Evolutionary conservation across 2,888 invertebrate genomes (phyloP), one percentile per base, ranked within the genome.

Genomic region (Stenotaenia linearis): DNA sequence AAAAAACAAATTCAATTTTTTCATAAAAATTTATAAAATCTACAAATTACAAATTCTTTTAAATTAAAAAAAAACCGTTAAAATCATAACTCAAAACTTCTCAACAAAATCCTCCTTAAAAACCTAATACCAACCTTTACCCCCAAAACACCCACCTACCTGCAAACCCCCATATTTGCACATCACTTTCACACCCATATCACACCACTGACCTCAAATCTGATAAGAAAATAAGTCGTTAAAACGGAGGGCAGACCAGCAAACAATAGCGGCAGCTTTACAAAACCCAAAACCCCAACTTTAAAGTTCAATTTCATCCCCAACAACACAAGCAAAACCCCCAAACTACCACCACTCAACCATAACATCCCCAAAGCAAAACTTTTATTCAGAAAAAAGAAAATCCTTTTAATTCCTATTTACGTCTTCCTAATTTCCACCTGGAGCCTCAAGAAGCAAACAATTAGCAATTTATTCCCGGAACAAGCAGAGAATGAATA

Each of bases 201-300:
- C 61, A 61, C 61, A 23, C 23, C 23, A 23, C 12, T 61, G 61
- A 61, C 61, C 61, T 61, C 61, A 61, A 61, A 61, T 61, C 61
- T 61, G 61, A 61, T 61, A 61, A 61, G 61, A 61, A 61, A 61
- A 61, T 56, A 56, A n/a, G 56, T 56, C 56, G 56, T 56, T 56
- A 56, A 56, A 23, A 61, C 25, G 9, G 61, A 15, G 61, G 61
- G 61, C 15, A 61, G 61, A 61, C 10, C 23, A 10, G 61, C 25
- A 61, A 61, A 61, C 61, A 61, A 61, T 61, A 9, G 61, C 61
- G 61, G 61, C 12, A 12, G 9, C 25, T 28, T 61, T 1, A 61
- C n/a, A 45, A 18, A 45, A n/a, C 25, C 9, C 25, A 61, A 61
- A 15, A 23, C 1, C 12, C 12, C 21, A 61, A 23, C 25, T 21